A percentile compares a stretch with the other conserved stretches of the same genome.
phyloP scores from a whole-genome alignment of 2,113 vertebrate species.

The Thalassoma bifasciatum region DNA sequence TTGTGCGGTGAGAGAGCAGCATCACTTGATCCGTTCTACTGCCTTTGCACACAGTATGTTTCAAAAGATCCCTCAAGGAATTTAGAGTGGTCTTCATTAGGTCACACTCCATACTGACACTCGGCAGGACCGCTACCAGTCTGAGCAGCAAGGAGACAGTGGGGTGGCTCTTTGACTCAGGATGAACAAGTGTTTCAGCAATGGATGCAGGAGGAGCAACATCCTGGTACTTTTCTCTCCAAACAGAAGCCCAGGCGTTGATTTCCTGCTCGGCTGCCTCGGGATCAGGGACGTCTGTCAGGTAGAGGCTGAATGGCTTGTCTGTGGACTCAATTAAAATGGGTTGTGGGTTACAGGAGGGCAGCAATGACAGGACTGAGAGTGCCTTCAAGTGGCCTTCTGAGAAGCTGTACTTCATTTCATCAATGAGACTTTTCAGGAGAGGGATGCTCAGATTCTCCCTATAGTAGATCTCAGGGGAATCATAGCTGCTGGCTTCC shows the following conservation, averaged over 20 bases:
- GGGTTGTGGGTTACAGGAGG: slow-evolving; percentile 92
- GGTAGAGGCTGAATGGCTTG: slow-evolving; percentile 89
- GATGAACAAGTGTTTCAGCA: slow-evolving; percentile 90
- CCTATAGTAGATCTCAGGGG: slow-evolving; percentile 91
- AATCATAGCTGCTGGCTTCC: slow-evolving; percentile 78
- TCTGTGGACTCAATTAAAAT: slow-evolving; percentile 87
- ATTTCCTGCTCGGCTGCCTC: slow-evolving; percentile 91
- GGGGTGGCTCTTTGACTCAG: slow-evolving; percentile 91
- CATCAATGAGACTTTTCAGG: slow-evolving; percentile 89
- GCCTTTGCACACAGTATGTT: slow-evolving; percentile 85
- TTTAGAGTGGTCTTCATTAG: slow-evolving; percentile 89
- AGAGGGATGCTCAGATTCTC: slow-evolving; percentile 90
- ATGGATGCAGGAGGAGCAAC: slow-evolving; percentile 91
- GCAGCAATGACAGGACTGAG: slow-evolving; percentile 91
- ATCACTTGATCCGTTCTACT: slow-evolving; percentile 87
- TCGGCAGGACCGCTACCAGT: slow-evolving; percentile 90
- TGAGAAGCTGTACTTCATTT: slow-evolving; percentile 93
- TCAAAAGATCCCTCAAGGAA: slow-evolving; percentile 88
- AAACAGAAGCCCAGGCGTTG: slow-evolving; percentile 92
- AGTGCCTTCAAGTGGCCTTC: slow-evolving; percentile 92
- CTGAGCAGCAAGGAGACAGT: slow-evolving; percentile 90
- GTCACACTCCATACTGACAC: slow-evolving; percentile 93
- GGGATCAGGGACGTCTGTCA: slow-evolving; percentile 89
- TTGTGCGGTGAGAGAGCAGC: slow-evolving; percentile 89
- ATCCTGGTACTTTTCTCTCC: slow-evolving; percentile 94